Percentiles rank a stretch among this genome's conserved stretches.
These are phyloP conservation scores for Polymixis lichenea DNA, from an alignment of 2,888 invertebrate genomes.

Conservation along the genomic window DNA sequence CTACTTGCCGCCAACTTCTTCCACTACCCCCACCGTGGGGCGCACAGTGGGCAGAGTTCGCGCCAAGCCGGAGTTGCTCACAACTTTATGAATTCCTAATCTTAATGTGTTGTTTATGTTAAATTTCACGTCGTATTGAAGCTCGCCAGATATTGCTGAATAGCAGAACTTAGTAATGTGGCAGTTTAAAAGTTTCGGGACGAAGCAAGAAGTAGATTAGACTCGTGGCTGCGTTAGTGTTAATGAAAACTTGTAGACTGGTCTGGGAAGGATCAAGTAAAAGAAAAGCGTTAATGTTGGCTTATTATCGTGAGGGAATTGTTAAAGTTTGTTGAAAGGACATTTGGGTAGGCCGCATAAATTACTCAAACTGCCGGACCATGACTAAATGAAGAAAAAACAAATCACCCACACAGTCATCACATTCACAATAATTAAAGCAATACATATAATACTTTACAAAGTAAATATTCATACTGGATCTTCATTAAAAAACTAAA, in stretches of 20 bases:
- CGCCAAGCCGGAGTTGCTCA: conserved; percentile 41
- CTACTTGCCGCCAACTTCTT: conserved; percentile 53
- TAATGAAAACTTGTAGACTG: conserved; percentile 21
- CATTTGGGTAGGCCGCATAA: too few species aligned
- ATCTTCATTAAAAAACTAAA: too few species aligned
- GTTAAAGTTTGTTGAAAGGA: conserved; percentile 31
- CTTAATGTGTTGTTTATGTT: conserved; percentile 68
- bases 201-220: conserved; percentile 41
- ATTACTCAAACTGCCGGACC: too few species aligned
- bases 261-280: neutral
- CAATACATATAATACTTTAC: too few species aligned
- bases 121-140: conserved; percentile 61
- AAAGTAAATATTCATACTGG: too few species aligned
- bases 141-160: conserved; percentile 51
- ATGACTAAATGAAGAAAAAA: too few species aligned
- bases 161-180: conserved; percentile 37
- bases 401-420: too few species aligned
- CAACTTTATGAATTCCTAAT: conserved; percentile 69
- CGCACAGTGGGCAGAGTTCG: conserved; percentile 41
- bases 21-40: conserved; percentile 24
- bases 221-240: conserved; percentile 15
- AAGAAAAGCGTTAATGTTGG: conserved; percentile 26
- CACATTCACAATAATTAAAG: too few species aligned
- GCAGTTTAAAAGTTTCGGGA: conserved; percentile 50
- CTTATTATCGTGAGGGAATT: conserved; percentile 38